Evolutionary conservation across 2,113 vertebrate species (phyloP), one percentile per base, ranked within the genome.

Genomic region (Scopus umbretta): DNA sequence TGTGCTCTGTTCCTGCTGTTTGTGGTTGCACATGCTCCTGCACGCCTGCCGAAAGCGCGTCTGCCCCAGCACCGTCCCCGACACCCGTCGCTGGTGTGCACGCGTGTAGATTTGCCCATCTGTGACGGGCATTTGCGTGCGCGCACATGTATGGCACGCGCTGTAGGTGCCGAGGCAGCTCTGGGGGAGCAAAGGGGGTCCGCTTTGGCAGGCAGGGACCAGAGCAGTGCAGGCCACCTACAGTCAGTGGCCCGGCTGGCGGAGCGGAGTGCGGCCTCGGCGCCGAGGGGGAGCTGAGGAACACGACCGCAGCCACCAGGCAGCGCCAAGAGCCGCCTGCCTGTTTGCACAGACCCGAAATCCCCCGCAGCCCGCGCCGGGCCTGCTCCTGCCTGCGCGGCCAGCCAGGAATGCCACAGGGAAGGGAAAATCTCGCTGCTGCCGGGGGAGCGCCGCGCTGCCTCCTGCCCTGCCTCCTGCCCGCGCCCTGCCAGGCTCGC

Each of bases 71-170:
- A 4, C 43, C 4, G 5, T 7, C 61, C 32, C 74, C 4, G 20
- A 18, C 47, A 27, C n/a, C 36, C 26, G 5, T 14, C 43, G 3
- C 20, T 17, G 36, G 26, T 6, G 20, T 9, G 2, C 4, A 4
- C 2, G 13, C 7, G 1, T 0, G 30, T 21, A 4, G 61, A 2
- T 49, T 9, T 45, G 73, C 59, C 70, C 11, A 1, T 17, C 8
- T 2, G 30, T 13, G 3, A 11, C 2, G 18, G 20, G 47, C n/a
- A n/a, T n/a, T n/a, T n/a, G n/a, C n/a, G n/a, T n/a, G n/a, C n/a
- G n/a, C n/a, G n/a, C n/a, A n/a, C n/a, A n/a, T 19, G 29, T 27
- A 0, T 13, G 4, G 65, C 5, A 14, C 1, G 45, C 1, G 5
- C 22, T 1, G 43, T 2, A 32, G 7, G 1, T 14, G 71, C 61